These are phyloP conservation scores for Melanophora roralis DNA, from an alignment of 2,888 invertebrate species.

Conservation along the genomic window DNA sequence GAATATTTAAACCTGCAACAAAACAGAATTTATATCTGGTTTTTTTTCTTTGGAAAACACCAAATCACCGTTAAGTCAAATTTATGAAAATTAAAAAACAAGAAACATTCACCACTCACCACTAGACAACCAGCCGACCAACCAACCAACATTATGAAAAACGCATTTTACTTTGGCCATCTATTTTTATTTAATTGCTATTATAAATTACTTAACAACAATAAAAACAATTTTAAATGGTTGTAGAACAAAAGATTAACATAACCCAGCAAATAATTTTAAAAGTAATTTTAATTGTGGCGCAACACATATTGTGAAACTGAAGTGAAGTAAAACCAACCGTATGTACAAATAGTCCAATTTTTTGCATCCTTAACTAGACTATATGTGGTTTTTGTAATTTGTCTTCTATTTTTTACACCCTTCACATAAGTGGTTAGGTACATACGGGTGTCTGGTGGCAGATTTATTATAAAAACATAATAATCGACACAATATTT, in stretches of 20 bases:
- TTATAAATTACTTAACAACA: conserved; percentile 61
- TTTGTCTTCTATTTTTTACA: no score
- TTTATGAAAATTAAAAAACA: conserved; percentile 61
- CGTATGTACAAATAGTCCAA: no score
- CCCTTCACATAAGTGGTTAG: no score
- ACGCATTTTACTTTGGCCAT: conserved; percentile 18
- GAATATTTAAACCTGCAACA: background rate
- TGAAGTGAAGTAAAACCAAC: no score
- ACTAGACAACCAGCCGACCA: background rate
- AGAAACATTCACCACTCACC: conserved; percentile 11
- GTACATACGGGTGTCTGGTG: no score
- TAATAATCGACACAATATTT: no score
- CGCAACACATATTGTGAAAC: no score
- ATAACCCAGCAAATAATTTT: conserved; percentile 26
- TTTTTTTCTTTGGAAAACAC: conserved; percentile 30
- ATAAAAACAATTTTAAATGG: conserved; percentile 37
- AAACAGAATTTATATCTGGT: conserved; percentile 14
- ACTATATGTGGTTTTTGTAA: no score
- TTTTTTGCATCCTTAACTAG: no score
- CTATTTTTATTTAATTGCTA: conserved; percentile 57
- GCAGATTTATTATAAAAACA: no score
- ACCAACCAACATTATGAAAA: background rate
- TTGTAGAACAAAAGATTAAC: conserved; percentile 8
- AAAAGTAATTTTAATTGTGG: no score
- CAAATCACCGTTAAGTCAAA: conserved; percentile 61